Evolutionary conservation across 1,140 invertebrate species (phyloP), one percentile per base, ranked within the genome.

Genomic region (Drosophila carrolli): DNA sequence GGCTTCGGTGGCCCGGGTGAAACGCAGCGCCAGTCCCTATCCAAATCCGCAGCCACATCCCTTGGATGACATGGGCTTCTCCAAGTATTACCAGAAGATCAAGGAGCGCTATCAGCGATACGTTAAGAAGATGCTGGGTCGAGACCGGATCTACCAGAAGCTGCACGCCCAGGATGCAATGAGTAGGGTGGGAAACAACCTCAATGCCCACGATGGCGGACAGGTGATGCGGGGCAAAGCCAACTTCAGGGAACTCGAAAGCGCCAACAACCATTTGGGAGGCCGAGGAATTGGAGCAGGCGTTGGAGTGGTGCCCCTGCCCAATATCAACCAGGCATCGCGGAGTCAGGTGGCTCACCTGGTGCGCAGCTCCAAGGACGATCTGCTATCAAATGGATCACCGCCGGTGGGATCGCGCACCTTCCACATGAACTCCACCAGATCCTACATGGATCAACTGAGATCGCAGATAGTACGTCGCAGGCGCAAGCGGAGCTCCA

Each of bases 81-180:
- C 90, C 5, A 92, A 92, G 44, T 92, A 89, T 51, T 83, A 84
- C 43, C 76, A 92, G 56, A 91, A 79, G 29, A 85, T 92, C 40
- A 90, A 81, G 57, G 84, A 92, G 43, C 88, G 88, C 54, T 92
- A 92, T 50, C 85, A 91, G 50, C 84, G 88, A 9, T 92, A 91
- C 59, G 86, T 92, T 1, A 82, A 82, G 19, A 91, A 91, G 58
- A 81, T 92, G 29, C 56, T 92, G 0, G 84, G 91, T 0, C 86
- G 63, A 11, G 75, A 66, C 47, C 73, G 65, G 3, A 41, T 62
- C 35, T 78, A 78, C 16, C 76, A 79, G 46, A 81, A 78, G 53
- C 58, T 78, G 14, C 60, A 77, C 9, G 23, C 68, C 2, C 90
- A 90, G 51, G 83, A 92, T 32, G 66, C 77, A 13, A 75, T 77